Evolutionary conservation across 1,140 invertebrate species (phyloP).

Genomic region (Hypothenemus hampei): DNA sequence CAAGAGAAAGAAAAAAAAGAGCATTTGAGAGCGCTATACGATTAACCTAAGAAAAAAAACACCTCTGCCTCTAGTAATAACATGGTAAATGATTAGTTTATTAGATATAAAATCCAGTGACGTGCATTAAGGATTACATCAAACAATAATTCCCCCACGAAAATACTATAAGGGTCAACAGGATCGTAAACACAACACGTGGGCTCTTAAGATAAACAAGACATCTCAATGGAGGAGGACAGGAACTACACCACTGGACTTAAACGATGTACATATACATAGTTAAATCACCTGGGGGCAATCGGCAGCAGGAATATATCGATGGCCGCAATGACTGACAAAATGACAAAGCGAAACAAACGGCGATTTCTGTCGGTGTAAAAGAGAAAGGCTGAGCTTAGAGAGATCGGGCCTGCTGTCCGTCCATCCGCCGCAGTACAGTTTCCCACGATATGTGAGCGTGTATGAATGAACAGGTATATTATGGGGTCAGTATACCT

Average conservation of each 20-base stretch:
- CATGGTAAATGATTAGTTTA: constrained; percentile 6
- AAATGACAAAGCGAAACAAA: constrained; percentile 11
- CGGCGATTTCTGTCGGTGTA: neutral
- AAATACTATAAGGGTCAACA: neutral
- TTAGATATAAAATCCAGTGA: constrained; percentile 10
- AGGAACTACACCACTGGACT: constrained; percentile 16
- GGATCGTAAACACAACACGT: neutral
- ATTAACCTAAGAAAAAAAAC: constrained; percentile 18
- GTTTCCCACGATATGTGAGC: constrained; percentile 35
- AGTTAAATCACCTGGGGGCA: constrained; percentile 21
- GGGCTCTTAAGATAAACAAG: neutral
- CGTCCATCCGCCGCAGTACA: constrained; percentile 22
- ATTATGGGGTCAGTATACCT: constrained; percentile 36
- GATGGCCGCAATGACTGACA: constrained; percentile 19
- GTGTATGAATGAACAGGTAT: constrained; percentile 36
- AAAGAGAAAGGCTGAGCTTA: constrained; percentile 13
- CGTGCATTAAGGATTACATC: constrained; percentile 1
- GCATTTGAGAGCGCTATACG: constrained; percentile 15
- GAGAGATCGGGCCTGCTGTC: constrained; percentile 10
- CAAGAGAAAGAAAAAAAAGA: too few species aligned
- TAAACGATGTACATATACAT: too few species aligned
- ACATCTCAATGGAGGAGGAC: neutral
- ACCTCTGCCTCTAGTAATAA: constrained; percentile 10
- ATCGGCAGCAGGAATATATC: constrained; percentile 18
- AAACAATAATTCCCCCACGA: neutral